Percentiles rank a stretch among this genome's conserved stretches.
Conservation (phyloP, 2,888 invertebrate species). For the Athalia cordata region DNA sequence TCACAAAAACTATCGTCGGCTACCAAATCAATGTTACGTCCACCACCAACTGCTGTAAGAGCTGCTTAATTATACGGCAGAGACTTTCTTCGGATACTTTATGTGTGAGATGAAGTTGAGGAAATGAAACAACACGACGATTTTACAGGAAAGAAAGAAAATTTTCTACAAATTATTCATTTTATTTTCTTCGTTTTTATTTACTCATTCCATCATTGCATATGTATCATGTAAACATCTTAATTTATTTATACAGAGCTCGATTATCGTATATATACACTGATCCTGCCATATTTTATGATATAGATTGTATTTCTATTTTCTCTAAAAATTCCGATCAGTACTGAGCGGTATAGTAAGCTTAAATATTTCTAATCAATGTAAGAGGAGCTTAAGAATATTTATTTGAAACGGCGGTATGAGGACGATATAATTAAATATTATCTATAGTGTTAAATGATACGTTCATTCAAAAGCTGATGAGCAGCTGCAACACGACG, state of each 20-base stretch:
- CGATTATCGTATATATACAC: not conserved
- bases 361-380: no score
- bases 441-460: slow-evolving; percentile 19
- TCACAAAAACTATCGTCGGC: slow-evolving; percentile 84
- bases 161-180: no score
- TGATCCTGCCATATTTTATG: slow-evolving; percentile 32
- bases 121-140: not conserved
- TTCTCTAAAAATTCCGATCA: no score
- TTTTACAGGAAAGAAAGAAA: not conserved
- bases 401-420: no score
- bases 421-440: slow-evolving; percentile 1
- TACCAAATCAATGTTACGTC: slow-evolving; percentile 78
- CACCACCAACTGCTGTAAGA: slow-evolving; percentile 69
- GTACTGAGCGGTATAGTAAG: no score
- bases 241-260: not conserved
- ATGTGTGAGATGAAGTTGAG: not conserved
- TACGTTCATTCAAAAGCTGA: slow-evolving; percentile 39
- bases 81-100: not conserved
- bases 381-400: no score
- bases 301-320: not conserved
- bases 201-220: no score
- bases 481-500: not conserved
- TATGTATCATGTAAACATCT: no score
- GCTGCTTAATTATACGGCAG: slow-evolving; percentile 27
- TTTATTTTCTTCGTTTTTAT: no score